Evolutionary conservation across 2,888 invertebrate species (phyloP).

Genomic region (Ernsta delagoae): DNA sequence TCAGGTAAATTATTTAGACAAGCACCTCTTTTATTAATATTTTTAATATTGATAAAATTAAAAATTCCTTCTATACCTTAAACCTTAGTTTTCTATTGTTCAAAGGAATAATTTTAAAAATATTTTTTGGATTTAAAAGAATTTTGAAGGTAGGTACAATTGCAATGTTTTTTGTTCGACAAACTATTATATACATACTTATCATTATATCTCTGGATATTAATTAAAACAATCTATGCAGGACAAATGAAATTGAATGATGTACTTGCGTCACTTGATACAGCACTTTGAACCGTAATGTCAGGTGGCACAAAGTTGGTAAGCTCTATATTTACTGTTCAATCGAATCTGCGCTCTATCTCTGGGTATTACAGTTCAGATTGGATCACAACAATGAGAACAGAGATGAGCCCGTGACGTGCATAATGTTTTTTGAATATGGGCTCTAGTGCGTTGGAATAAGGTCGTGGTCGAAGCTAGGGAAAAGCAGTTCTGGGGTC

Average conservation of each 20-base stretch:
- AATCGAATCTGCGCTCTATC: slow-evolving; percentile 10
- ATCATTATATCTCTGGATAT: not conserved
- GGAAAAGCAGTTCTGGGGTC: slow-evolving; percentile 66
- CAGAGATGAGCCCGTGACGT: slow-evolving; percentile 30
- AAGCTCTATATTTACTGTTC: slow-evolving; percentile 2
- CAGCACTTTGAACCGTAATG: slow-evolving; percentile 31
- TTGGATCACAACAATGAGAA: slow-evolving; percentile 10
- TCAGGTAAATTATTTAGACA: too few species aligned
- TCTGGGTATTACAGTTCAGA: slow-evolving; percentile 9
- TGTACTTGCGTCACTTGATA: slow-evolving; percentile 24
- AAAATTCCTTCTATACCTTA: too few species aligned
- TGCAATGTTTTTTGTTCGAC: too few species aligned
- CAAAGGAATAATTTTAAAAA: too few species aligned
- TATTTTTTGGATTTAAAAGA: too few species aligned
- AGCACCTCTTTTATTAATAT: too few species aligned
- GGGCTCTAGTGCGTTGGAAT: slow-evolving; percentile 14
- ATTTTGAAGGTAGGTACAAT: too few species aligned
- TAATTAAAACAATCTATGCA: slow-evolving; percentile 11
- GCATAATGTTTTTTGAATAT: slow-evolving; percentile 15
- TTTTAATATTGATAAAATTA: too few species aligned
- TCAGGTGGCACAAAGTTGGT: slow-evolving; percentile 24
- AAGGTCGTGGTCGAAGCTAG: slow-evolving; percentile 47
- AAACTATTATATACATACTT: too few species aligned
- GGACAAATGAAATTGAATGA: slow-evolving; percentile 34
- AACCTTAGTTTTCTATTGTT: too few species aligned